phyloP scores from a whole-genome alignment of 2,797 vertebrate species.

The Chelidonichthys spinosus region DNA sequence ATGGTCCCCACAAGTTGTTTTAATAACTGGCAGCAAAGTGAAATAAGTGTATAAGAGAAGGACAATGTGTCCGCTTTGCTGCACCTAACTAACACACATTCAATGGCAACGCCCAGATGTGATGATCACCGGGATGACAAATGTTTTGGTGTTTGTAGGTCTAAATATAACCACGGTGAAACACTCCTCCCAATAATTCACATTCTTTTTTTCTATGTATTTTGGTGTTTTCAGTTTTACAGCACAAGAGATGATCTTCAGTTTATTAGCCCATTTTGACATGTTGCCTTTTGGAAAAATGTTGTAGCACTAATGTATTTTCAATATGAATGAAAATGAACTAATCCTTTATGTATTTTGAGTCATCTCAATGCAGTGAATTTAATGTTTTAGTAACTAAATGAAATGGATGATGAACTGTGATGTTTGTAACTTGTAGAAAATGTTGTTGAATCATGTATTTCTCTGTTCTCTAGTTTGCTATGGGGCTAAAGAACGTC shows the following conservation, averaged over 20 bases:
- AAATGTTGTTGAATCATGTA: not conserved
- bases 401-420: not conserved
- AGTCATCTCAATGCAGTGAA: not conserved
- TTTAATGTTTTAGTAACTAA: not conserved
- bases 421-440: not conserved
- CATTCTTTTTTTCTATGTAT: not conserved
- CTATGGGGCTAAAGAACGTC: slow-evolving; percentile 83
- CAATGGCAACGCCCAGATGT: not conserved
- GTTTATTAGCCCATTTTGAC: not conserved
- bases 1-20: not conserved
- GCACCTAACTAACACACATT: not conserved
- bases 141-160: not conserved
- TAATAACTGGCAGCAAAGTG: not conserved
- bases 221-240: not conserved
- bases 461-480: slow-evolving; percentile 70
- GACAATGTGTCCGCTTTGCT: not conserved
- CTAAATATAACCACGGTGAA: no score
- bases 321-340: not conserved
- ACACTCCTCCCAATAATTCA: no score
- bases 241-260: not conserved
- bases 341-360: no score
- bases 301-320: no score
- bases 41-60: not conserved
- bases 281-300: not conserved
- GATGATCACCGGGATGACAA: not conserved